phyloP scores from a whole-genome alignment of 2,113 vertebrate species.

The Otus sunia region DNA sequence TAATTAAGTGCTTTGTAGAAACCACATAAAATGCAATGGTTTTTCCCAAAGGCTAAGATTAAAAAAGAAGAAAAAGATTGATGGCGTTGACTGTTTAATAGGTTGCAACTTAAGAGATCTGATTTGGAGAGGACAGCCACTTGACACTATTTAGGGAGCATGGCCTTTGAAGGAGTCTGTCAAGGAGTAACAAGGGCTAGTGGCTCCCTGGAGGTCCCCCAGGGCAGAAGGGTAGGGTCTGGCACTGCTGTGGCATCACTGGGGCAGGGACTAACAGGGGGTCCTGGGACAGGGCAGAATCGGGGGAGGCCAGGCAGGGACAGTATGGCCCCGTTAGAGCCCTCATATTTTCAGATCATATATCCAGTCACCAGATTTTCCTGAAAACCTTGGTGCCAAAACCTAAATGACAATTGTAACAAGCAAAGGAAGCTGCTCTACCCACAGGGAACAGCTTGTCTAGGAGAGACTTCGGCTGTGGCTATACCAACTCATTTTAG shows the following conservation, averaged over 20 bases:
- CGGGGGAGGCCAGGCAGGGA: background rate
- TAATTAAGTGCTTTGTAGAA: background rate
- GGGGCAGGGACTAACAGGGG: background rate
- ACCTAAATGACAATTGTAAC: background rate
- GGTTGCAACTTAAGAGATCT: background rate
- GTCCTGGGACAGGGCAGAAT: background rate
- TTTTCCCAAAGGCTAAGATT: background rate
- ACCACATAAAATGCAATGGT: background rate
- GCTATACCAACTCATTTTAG: background rate
- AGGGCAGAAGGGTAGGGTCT: background rate
- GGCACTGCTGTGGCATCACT: background rate
- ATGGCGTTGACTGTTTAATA: background rate
- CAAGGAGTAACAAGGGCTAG: background rate
- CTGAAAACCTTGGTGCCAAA: background rate
- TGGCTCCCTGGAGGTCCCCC: background rate
- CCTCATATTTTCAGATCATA: background rate
- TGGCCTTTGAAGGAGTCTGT: background rate
- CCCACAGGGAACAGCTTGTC: background rate
- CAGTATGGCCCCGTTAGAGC: background rate
- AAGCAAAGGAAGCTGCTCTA: background rate
- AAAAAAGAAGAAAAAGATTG: background rate
- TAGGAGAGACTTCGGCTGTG: background rate
- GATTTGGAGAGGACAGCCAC: background rate
- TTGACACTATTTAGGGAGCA: background rate
- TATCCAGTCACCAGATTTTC: background rate